A percentile compares a stretch with the other conserved stretches of the same genome.
Conservation (phyloP, 2,888 invertebrate genomes). For the Drosophila prostipennis region DNA sequence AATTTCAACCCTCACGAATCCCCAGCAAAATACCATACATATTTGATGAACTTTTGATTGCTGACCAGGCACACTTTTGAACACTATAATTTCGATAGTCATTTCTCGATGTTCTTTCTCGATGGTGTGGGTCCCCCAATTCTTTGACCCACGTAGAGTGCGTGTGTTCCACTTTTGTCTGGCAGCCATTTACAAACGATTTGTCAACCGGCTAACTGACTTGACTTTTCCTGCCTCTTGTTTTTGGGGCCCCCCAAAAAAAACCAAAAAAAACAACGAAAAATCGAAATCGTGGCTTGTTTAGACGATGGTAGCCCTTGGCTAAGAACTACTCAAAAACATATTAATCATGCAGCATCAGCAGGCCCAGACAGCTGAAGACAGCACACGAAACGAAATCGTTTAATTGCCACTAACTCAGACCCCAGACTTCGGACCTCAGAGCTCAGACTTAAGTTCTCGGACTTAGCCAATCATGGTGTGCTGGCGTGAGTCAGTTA, state of each 20-base stretch:
- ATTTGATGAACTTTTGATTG: slow-evolving; percentile 31
- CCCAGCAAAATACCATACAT: slow-evolving; percentile 13
- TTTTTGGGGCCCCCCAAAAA: slow-evolving; percentile 8
- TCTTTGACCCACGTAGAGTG: slow-evolving; percentile 46
- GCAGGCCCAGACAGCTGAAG: slow-evolving; percentile 36
- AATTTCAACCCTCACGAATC: slow-evolving; percentile 1
- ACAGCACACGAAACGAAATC: slow-evolving; percentile 54
- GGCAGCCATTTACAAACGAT: slow-evolving; percentile 72
- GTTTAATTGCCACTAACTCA: slow-evolving; percentile 66
- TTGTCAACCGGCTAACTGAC: slow-evolving; percentile 60
- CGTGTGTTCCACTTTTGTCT: slow-evolving; percentile 78
- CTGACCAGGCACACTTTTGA: slow-evolving; percentile 13
- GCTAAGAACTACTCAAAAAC: slow-evolving; percentile 76
- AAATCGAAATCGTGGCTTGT: slow-evolving; percentile 45
- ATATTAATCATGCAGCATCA: slow-evolving; percentile 72
- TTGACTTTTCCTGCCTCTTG: slow-evolving; percentile 21
- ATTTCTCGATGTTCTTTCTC: neutral
- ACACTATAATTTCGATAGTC: slow-evolving; percentile 24
- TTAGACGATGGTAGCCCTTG: slow-evolving; percentile 54
- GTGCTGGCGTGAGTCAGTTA: slow-evolving; percentile 61
- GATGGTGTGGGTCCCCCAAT: neutral
- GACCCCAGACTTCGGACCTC: slow-evolving; percentile 8
- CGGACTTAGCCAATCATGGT: slow-evolving; percentile 45
- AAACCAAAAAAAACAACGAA: neutral
- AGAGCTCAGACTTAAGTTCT: slow-evolving; percentile 1